These are phyloP conservation scores for Alosa alosa DNA, from an alignment of 2,113 vertebrate species.

Conservation along the genomic window DNA sequence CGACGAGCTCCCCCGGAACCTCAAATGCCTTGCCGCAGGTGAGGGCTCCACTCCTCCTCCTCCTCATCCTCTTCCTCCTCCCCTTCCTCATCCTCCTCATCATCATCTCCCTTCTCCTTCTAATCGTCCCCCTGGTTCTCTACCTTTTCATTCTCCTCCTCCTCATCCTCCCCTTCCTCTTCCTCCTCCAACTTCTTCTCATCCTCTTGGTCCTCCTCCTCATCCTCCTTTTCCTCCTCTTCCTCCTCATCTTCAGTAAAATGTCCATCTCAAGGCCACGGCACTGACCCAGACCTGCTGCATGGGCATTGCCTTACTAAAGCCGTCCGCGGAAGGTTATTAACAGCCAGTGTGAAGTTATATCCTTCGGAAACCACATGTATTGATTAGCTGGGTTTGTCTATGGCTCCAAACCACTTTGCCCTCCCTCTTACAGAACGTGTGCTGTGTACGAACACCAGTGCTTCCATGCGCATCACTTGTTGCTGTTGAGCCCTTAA, in stretches of 20 bases:
- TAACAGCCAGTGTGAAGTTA: too few relatives aligned
- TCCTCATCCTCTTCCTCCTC: neutral
- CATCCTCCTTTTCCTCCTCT: too few relatives aligned
- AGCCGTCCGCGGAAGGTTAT: too few relatives aligned
- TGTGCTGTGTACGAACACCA: neutral
- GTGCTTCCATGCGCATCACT: neutral
- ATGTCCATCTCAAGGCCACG: too few relatives aligned
- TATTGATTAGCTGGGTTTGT: neutral
- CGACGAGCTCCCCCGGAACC: slow-evolving; percentile 91
- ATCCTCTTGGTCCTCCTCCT: too few relatives aligned
- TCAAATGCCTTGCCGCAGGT: slow-evolving; percentile 89
- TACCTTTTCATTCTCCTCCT: neutral
- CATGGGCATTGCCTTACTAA: too few relatives aligned
- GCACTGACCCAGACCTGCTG: too few relatives aligned
- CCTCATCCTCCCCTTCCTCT: too few relatives aligned
- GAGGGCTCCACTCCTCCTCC: slow-evolving; percentile 42
- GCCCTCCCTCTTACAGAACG: slow-evolving; percentile 12
- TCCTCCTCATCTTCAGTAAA: too few relatives aligned
- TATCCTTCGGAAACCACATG: neutral
- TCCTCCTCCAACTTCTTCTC: too few relatives aligned
- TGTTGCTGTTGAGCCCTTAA: too few relatives aligned
- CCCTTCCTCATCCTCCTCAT: slow-evolving; percentile 20
- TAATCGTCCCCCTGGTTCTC: neutral
- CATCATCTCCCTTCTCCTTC: neutral
- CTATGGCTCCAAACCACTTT: neutral